phyloP scores from a whole-genome alignment of 2,888 invertebrate species.

The Desoria tigrina region DNA sequence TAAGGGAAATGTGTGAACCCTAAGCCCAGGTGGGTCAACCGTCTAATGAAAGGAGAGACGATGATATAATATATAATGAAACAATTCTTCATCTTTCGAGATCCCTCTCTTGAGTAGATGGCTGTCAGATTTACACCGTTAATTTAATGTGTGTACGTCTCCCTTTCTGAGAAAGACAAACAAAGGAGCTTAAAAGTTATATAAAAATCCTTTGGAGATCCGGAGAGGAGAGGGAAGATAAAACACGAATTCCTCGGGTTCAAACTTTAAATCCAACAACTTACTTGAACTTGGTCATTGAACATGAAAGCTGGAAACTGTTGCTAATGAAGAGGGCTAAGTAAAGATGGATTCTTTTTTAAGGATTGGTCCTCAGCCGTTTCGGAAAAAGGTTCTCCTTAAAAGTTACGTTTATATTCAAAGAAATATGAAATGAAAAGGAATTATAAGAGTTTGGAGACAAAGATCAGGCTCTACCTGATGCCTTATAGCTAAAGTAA shows the following conservation, averaged over 20 bases:
- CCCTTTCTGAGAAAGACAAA: conserved; percentile 13
- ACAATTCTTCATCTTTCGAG: conserved; percentile 13
- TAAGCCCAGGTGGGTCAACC: conserved; percentile 11
- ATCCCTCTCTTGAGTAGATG: conserved; percentile 12
- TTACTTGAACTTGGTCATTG: too few relatives aligned
- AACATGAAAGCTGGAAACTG: too few relatives aligned
- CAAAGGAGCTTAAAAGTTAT: conserved; percentile 13
- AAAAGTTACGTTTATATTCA: conserved; percentile 5
- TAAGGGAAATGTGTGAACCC: too few relatives aligned
- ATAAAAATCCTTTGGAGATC: neutral
- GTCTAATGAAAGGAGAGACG: conserved; percentile 10
- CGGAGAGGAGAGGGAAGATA: neutral
- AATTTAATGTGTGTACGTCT: conserved; percentile 13
- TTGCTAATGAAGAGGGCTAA: neutral
- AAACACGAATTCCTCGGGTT: neutral
- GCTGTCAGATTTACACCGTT: conserved; percentile 18
- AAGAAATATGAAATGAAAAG: neutral
- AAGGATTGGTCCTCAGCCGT: neutral
- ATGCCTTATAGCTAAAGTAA: conserved; percentile 5
- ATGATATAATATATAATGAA: too few relatives aligned
- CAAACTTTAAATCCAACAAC: too few relatives aligned
- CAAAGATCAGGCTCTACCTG: conserved; percentile 5
- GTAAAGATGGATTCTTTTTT: conserved; percentile 8
- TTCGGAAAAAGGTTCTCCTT: neutral
- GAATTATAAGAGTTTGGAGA: conserved; percentile 8